Conservation (phyloP, 2,113 vertebrate genomes). For the Dicaeum eximium region DNA sequence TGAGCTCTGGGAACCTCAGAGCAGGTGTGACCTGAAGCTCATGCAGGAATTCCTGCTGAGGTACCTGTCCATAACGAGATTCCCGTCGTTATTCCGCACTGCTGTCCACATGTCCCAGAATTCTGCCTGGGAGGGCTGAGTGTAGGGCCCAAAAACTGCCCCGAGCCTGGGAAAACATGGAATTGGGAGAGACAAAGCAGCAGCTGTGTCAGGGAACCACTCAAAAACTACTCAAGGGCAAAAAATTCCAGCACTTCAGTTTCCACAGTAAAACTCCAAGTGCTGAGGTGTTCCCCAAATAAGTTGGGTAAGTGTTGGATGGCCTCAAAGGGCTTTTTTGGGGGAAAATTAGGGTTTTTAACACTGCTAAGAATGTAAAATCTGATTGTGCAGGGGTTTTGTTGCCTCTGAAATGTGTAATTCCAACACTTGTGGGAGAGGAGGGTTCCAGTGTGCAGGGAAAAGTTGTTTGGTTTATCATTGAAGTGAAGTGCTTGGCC, state of each 20-base stretch:
- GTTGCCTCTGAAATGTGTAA: fast-evolving
- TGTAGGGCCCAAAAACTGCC: constrained; percentile 91
- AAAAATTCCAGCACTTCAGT: not conserved
- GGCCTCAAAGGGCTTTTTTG: not conserved
- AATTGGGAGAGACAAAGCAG: fast-evolving
- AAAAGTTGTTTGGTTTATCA: not conserved
- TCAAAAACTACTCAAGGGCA: fast-evolving
- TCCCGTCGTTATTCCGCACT: constrained; percentile 88
- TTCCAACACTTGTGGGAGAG: fast-evolving
- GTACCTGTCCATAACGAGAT: constrained; percentile 91
- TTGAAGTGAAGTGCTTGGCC: not conserved
- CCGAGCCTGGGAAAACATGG: constrained; percentile 72
- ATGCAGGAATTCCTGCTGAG: fast-evolving
- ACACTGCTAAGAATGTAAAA: not conserved
- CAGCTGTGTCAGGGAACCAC: fast-evolving
- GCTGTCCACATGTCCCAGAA: constrained; percentile 95
- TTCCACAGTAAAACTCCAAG: fast-evolving
- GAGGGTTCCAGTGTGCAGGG: not conserved
- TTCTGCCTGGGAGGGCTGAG: constrained; percentile 86
- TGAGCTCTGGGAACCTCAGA: fast-evolving
- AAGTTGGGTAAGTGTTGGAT: not conserved
- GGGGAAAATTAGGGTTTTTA: fast-evolving
- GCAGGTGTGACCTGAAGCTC: fast-evolving
- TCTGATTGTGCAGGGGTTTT: not conserved
- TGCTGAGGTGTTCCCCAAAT: fast-evolving